Evolutionary conservation across 2,113 vertebrate genomes (phyloP), one percentile per base, ranked within the genome.

Genomic region (Alligator mississippiensis): DNA sequence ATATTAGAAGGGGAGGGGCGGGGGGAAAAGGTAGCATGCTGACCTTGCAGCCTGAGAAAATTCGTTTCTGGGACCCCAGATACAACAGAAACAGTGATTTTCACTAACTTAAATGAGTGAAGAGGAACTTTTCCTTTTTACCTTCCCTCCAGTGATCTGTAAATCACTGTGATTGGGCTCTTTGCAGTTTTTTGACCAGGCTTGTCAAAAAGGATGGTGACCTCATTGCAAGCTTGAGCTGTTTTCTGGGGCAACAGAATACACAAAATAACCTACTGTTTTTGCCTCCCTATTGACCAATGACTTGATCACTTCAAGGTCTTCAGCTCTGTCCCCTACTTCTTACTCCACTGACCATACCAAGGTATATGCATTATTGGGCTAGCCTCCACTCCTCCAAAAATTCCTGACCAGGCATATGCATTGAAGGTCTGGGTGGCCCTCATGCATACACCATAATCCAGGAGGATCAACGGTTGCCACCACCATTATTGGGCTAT

Each of bases 21-120:
- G 10, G 76, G 88, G 90, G 68, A 82, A 82, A 47, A 47, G 47
- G 47, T 47, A 9, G 81, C 88, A 1, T 15, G 6, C 88, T 94
- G 93, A 94, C 95, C 96, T 93, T 92, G 93, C 90, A 93, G 91
- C 92, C 84, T 30, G 84, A 89, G 91, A 95, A 96, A 95, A 96
- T 91, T 90, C 90, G 93, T 94, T 91, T 74, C 4, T 0, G 88
- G 11, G 93, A 88, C 94, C 72, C 82, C 88, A 62, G 77, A 77
- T 94, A 92, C 93, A 91, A 91, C 92, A 93, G 95, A 88, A 94
- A 58, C 24, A 75, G 95, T 86, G 88, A 96, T 96, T 96, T 97
- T 83, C 93, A 93, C 92, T 66, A 77, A 90, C 94, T 91, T 88
- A 78, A 83, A 95, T 91, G 96, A 90, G 95, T 90, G 94, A 93